Percentiles rank a stretch among this genome's conserved stretches.
Conservation (phyloP, 2,888 invertebrate genomes). For the Sphaerophoria rueppellii region DNA sequence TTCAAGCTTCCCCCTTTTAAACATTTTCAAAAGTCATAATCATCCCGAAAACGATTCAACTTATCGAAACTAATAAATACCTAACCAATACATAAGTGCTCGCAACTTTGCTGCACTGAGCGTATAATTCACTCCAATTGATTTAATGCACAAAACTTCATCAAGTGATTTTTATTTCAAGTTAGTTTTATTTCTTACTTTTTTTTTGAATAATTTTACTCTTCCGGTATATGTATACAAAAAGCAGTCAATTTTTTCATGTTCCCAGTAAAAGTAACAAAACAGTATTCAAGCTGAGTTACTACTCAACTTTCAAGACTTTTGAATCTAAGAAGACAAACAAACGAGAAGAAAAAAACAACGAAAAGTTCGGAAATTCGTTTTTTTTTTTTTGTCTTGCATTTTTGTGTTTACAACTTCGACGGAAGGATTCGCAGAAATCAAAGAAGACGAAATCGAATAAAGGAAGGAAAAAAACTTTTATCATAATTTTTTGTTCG, state of each 20-base stretch:
- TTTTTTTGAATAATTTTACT: slow-evolving; percentile 4
- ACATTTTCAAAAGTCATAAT: slow-evolving; percentile 31
- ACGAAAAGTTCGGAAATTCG: slow-evolving; percentile 32
- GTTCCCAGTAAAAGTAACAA: slow-evolving; percentile 9
- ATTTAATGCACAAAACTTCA: slow-evolving; percentile 71
- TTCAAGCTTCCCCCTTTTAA: background rate
- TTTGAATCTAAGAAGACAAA: background rate
- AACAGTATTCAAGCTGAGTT: slow-evolving; percentile 1
- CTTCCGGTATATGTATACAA: background rate
- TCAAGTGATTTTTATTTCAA: slow-evolving; percentile 64
- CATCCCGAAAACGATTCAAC: slow-evolving; percentile 40
- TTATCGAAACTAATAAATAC: slow-evolving; percentile 70
- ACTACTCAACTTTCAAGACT: slow-evolving; percentile 1
- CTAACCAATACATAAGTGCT: background rate
- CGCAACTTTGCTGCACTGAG: slow-evolving; percentile 62
- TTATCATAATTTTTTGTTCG: background rate
- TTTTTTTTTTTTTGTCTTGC: slow-evolving; percentile 47
- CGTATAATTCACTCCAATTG: slow-evolving; percentile 71
- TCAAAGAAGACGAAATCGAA: slow-evolving; percentile 64
- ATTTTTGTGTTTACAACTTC: slow-evolving; percentile 45
- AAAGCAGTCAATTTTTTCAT: slow-evolving; percentile 31
- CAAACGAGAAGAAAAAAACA: slow-evolving; percentile 41
- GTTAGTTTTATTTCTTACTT: slow-evolving; percentile 38
- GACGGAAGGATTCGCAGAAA: slow-evolving; percentile 68
- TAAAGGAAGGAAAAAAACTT: slow-evolving; percentile 30